A percentile compares a stretch with the other conserved stretches of the same genome.
phyloP scores from a whole-genome alignment of 2,888 invertebrate species.

The Biston betularia region DNA sequence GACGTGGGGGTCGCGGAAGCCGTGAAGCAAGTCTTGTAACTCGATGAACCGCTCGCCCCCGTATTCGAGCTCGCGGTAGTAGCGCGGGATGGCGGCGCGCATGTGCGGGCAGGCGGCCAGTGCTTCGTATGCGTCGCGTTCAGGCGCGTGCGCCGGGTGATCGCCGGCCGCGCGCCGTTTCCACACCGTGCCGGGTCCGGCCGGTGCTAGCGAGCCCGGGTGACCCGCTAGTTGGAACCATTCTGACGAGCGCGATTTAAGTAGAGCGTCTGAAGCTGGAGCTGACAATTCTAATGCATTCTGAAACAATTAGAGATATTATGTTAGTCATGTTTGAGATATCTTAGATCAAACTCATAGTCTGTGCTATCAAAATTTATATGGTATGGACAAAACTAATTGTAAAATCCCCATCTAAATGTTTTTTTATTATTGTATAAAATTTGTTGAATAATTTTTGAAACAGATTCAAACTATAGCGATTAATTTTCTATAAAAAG shows the following conservation, averaged over 20 bases:
- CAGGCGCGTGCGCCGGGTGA: slow-evolving; percentile 90
- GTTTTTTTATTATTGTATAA: too few relatives aligned
- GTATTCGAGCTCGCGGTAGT: slow-evolving; percentile 93
- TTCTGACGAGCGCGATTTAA: slow-evolving; percentile 89
- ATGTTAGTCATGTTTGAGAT: not conserved
- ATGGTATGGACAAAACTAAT: too few relatives aligned
- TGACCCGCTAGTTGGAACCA: slow-evolving; percentile 98
- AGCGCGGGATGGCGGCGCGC: slow-evolving; percentile 92
- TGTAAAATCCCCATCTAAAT: too few relatives aligned
- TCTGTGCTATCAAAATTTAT: not conserved
- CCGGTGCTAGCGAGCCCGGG: slow-evolving; percentile 96
- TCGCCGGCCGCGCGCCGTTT: slow-evolving; percentile 92
- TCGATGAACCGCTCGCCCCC: slow-evolving; percentile 95
- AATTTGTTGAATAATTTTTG: too few relatives aligned
- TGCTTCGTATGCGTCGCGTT: slow-evolving; percentile 92
- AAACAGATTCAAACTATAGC: too few relatives aligned
- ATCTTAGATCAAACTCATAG: not conserved
- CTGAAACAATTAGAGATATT: slow-evolving; percentile 79
- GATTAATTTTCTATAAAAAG: too few relatives aligned
- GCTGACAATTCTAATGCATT: slow-evolving; percentile 96
- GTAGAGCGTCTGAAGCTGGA: slow-evolving; percentile 94
- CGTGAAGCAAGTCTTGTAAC: slow-evolving; percentile 96
- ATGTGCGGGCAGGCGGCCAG: slow-evolving; percentile 91
- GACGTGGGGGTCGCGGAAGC: slow-evolving; percentile 96
- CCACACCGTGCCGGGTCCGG: slow-evolving; percentile 97